Percentiles rank a stretch among this genome's conserved stretches.
Conservation (phyloP, 2,113 vertebrate genomes). For the Lepisosteus oculatus region DNA sequence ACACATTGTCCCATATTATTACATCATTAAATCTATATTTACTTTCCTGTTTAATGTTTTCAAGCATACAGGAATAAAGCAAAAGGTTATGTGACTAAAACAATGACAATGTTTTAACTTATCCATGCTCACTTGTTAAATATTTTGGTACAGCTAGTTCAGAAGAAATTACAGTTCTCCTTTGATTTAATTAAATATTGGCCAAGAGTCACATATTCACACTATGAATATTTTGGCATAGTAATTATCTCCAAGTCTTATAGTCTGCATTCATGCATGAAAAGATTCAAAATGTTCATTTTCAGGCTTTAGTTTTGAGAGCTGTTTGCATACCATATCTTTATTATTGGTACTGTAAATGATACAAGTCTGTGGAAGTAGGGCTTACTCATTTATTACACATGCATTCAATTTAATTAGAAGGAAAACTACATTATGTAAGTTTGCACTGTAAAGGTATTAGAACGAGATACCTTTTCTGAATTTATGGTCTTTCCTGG, state of each 20-base stretch:
- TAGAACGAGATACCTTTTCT: not conserved
- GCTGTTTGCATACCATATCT: slow-evolving; percentile 28
- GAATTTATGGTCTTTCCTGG: too few relatives aligned
- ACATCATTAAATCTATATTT: too few relatives aligned
- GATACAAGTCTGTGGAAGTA: not conserved
- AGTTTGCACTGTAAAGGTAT: not conserved
- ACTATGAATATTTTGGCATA: slow-evolving; percentile 66
- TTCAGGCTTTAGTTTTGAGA: slow-evolving; percentile 26
- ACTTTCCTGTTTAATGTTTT: too few relatives aligned
- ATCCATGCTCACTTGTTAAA: slow-evolving; percentile 55
- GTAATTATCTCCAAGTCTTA: slow-evolving; percentile 78
- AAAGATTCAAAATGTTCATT: slow-evolving; percentile 62
- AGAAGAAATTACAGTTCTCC: slow-evolving; percentile 73
- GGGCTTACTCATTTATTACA: not conserved
- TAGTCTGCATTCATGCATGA: slow-evolving; percentile 69
- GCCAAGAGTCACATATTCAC: slow-evolving; percentile 63
- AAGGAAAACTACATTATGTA: not conserved
- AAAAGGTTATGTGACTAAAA: slow-evolving; percentile 42
- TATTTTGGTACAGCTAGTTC: slow-evolving; percentile 56
- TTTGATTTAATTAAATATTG: slow-evolving; percentile 81
- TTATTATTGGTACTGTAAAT: slow-evolving; percentile 18
- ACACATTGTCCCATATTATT: too few relatives aligned
- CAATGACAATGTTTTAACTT: slow-evolving; percentile 49
- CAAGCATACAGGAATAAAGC: slow-evolving; percentile 3
- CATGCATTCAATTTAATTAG: not conserved